These are phyloP conservation scores for Delia radicum DNA, from an alignment of 1,140 invertebrate genomes.

Conservation along the genomic window DNA sequence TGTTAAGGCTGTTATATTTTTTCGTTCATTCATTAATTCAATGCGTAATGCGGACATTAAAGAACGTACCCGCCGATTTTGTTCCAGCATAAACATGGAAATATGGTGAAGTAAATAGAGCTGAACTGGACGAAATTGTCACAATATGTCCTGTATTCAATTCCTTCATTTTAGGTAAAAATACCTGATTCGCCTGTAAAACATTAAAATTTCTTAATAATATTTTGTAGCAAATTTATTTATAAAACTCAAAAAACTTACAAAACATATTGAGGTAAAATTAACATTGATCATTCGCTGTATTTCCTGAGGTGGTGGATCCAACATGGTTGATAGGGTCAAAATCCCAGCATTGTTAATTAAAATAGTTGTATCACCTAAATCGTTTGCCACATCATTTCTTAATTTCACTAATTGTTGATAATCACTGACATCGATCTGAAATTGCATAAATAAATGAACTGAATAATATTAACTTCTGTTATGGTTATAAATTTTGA, in stretches of 20 bases:
- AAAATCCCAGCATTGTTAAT: constrained; percentile 31
- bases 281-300: constrained; percentile 28
- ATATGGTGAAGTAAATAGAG: no score
- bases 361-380: constrained; percentile 28
- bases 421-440: constrained; percentile 27
- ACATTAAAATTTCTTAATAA: no score
- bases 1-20: background rate
- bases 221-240: no score
- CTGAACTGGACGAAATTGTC: constrained; percentile 78
- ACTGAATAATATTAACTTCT: no score
- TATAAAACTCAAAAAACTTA: background rate
- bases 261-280: background rate
- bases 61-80: no score
- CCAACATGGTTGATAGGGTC: background rate
- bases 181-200: constrained; percentile 62
- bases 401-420: constrained; percentile 14
- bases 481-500: no score
- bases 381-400: constrained; percentile 18
- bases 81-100: no score
- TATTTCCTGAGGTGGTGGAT: background rate
- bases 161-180: constrained; percentile 82
- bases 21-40: background rate
- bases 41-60: no score
- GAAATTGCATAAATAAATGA: background rate
- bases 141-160: constrained; percentile 80